Evolutionary conservation across 2,888 invertebrate genomes (phyloP), one percentile per base, ranked within the genome.

Genomic region (Gari tellinella): DNA sequence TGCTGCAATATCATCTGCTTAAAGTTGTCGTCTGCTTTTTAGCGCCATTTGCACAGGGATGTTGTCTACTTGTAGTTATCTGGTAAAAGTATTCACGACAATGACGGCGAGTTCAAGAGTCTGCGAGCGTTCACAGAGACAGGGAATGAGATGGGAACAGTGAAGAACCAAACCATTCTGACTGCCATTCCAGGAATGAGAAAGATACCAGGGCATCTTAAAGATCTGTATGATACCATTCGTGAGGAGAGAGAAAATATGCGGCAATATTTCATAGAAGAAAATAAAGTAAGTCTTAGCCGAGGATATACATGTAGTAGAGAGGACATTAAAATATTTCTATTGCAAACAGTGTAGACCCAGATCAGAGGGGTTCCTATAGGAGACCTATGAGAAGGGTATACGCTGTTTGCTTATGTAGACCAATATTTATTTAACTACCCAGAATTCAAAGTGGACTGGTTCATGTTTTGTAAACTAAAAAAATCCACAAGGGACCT

Each of bases 151-250:
- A 53, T 79, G 2, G 79, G 68, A 1, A 74, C 65, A 4, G 79
- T 79, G 15, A 79, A 79, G 57, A 79, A 79, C 41, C 74, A 75
- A 46, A 68, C 75, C 7, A 45, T 69, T 2, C 63, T 79, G 14
- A 75, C 79, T 2, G 58, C 60, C 17, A 15, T 74, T 8, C 79
- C 79, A 14, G 52, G 55, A 15, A 48, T 79, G 15, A 63, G 79
- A 14, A 74, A 72, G 49, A 7, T 72, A 4, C 79, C 79, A 1
- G 79, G 79, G 2, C 58, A 72, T 19, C 66, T 79, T 10, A 72
- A 69, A 25, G 58, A 70, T 40, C 40, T 72, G n/a, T 79, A 75
- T 37, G 72, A 75, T 43, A 45, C 37, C n/a, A 31, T 79, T 2
- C 26, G 37, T 5, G 72, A 56, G 1, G 49, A 75, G 25, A 67